Conservation (phyloP, 2,888 invertebrate species). For the Zele albiditarsus region DNA sequence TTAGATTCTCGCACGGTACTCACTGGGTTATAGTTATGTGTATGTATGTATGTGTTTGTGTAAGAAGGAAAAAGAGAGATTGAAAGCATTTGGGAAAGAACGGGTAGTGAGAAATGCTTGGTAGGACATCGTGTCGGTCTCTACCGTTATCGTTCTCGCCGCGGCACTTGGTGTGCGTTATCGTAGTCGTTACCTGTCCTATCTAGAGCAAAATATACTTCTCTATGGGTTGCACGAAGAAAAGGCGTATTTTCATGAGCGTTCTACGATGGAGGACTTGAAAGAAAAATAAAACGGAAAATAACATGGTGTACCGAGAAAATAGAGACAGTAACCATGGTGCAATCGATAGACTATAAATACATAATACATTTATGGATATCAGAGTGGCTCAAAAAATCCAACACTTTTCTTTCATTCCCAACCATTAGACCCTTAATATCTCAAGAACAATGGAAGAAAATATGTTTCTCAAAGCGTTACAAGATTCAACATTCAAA, state of each 20-base stretch:
- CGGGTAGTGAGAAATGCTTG: constrained; percentile 27
- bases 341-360: background rate
- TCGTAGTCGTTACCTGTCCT: constrained; percentile 44
- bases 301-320: background rate
- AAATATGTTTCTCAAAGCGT: too few relatives aligned
- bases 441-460: too few relatives aligned
- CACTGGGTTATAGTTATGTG: background rate
- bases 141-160: constrained; percentile 24
- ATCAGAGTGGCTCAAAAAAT: background rate
- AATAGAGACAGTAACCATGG: background rate
- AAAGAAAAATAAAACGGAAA: constrained; percentile 6
- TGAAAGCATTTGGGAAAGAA: background rate
- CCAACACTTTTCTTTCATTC: too few relatives aligned
- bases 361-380: background rate
- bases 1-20: constrained; percentile 29
- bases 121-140: constrained; percentile 19
- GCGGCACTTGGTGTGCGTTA: constrained; percentile 42
- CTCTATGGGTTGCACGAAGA: constrained; percentile 26
- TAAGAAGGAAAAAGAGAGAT: constrained; percentile 36
- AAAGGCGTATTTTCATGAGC: constrained; percentile 33
- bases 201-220: constrained; percentile 45
- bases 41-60: background rate
- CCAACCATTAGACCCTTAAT: too few relatives aligned
- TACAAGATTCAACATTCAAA: too few relatives aligned
- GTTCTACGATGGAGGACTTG: constrained; percentile 11